phyloP scores from a whole-genome alignment of 2,797 vertebrate species.

The Philypnodon macrostomus region DNA sequence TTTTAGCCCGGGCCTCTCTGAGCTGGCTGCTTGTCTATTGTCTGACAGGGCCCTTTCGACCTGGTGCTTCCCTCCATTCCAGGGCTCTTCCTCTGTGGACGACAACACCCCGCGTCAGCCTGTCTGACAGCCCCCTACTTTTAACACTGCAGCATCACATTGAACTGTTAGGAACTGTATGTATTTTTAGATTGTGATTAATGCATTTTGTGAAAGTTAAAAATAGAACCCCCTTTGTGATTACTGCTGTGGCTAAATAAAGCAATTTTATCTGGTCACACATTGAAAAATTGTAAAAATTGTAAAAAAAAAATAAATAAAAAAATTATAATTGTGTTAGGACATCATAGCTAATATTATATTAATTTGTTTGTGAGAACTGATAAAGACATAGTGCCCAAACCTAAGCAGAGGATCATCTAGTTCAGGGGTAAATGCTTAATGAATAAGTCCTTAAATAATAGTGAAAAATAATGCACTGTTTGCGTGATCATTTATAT shows the following conservation, averaged over 20 bases:
- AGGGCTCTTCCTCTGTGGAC: conserved; percentile 73
- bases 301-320: too few relatives aligned
- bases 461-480: too few relatives aligned
- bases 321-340: too few relatives aligned
- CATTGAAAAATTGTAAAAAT: background rate
- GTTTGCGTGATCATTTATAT: too few relatives aligned
- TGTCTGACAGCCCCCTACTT: conserved; percentile 62
- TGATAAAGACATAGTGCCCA: too few relatives aligned
- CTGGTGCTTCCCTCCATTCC: conserved; percentile 73
- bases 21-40: conserved; percentile 60
- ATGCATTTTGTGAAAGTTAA: background rate
- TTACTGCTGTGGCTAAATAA: background rate
- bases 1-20: conserved; percentile 47
- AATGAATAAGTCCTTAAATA: too few relatives aligned
- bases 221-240: background rate
- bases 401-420: too few relatives aligned
- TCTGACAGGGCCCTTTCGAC: conserved; percentile 67
- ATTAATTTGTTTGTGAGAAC: too few relatives aligned
- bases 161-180: conserved; percentile 1
- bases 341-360: too few relatives aligned
- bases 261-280: background rate
- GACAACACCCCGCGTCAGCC: conserved; percentile 71
- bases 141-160: conserved; percentile 12
- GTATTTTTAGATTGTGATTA: conserved; percentile 4
- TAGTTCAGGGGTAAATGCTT: too few relatives aligned